Conservation (phyloP, 1,140 invertebrate species). For the Rhagoletis pomonella region DNA sequence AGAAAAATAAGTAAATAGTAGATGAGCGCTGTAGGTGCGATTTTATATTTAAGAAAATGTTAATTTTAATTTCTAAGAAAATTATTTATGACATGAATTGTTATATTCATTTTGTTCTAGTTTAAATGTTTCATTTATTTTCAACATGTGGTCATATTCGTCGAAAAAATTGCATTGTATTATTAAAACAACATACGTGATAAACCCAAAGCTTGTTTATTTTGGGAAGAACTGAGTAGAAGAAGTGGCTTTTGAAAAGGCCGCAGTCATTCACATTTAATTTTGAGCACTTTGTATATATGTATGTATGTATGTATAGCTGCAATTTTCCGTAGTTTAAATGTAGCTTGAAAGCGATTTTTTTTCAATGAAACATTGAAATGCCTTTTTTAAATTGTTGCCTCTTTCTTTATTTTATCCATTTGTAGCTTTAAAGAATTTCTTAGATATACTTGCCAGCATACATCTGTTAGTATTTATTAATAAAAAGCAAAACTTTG, state of each 20-base stretch:
- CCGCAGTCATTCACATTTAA: background rate
- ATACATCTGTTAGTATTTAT: too few relatives aligned
- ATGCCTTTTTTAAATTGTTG: background rate
- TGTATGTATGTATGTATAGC: background rate
- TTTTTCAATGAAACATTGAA: background rate
- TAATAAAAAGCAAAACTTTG: background rate
- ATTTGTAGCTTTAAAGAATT: conserved; percentile 9
- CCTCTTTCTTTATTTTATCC: background rate
- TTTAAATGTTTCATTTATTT: too few relatives aligned
- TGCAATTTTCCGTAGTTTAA: background rate
- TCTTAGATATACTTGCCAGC: background rate
- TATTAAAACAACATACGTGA: too few relatives aligned
- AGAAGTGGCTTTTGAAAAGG: background rate
- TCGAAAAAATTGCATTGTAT: too few relatives aligned
- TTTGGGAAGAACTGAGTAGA: too few relatives aligned
- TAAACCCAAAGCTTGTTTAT: too few relatives aligned
- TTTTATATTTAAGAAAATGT: background rate
- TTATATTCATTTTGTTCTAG: too few relatives aligned
- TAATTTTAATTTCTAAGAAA: background rate
- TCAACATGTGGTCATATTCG: too few relatives aligned
- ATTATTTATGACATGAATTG: too few relatives aligned
- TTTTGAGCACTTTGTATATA: background rate
- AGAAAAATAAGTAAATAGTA: background rate
- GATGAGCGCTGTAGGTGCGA: background rate
- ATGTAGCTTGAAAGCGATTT: too few relatives aligned